Evolutionary conservation across 2,113 vertebrate genomes (phyloP).

Genomic region (Polypterus bichir): DNA sequence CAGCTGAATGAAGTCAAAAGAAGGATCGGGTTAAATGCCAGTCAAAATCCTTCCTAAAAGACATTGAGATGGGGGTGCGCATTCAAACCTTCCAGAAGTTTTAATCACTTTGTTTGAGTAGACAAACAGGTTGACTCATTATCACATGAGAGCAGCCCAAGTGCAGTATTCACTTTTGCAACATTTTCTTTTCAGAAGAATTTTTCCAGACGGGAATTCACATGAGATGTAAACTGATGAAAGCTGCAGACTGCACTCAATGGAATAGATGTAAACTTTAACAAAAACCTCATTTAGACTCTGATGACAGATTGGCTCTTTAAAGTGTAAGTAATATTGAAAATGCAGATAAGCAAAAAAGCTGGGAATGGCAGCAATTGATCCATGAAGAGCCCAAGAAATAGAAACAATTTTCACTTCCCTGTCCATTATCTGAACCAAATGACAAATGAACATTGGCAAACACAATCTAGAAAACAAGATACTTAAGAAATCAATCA

Average conservation of each 20-base stretch:
- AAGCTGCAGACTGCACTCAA: constrained; percentile 7
- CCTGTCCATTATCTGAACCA: neutral
- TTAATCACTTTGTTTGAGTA: too few species aligned
- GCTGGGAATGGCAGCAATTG: constrained; percentile 19
- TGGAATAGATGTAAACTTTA: constrained; percentile 5
- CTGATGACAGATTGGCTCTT: constrained; percentile 26
- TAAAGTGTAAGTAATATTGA: constrained; percentile 14
- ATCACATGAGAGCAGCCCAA: too few species aligned
- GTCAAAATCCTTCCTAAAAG: too few species aligned
- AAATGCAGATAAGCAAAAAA: constrained; percentile 13
- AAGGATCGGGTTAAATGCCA: too few species aligned
- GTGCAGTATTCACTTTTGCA: neutral
- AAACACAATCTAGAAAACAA: too few species aligned
- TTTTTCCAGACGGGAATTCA: constrained; percentile 7
- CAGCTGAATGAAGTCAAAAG: too few species aligned
- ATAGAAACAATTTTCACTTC: constrained; percentile 12
- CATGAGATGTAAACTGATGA: constrained; percentile 1
- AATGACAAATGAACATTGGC: neutral
- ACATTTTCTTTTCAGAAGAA: neutral
- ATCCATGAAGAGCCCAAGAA: constrained; percentile 19
- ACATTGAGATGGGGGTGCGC: too few species aligned
- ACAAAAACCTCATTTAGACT: constrained; percentile 22
- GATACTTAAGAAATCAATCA: too few species aligned
- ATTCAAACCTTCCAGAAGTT: too few species aligned
- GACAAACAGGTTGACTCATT: too few species aligned